Conservation (phyloP, 2,888 invertebrate genomes). For the Sinelater perroti region DNA sequence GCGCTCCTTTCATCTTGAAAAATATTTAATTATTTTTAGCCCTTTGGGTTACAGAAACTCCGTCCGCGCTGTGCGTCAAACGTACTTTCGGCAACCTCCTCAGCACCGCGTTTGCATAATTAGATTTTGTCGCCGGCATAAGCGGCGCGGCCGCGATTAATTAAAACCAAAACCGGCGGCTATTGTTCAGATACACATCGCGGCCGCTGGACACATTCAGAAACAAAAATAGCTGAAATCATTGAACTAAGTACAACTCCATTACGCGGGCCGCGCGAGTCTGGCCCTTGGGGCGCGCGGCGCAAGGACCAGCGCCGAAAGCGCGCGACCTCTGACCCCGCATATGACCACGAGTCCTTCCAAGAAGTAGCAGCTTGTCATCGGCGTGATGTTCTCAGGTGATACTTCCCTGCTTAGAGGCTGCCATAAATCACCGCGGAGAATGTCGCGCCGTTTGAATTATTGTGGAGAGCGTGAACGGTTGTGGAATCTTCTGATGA, state of each 20-base stretch:
- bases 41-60: no score
- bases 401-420: constrained; percentile 23
- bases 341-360: constrained; percentile 11
- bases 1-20: no score
- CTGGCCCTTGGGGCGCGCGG: neutral
- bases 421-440: constrained; percentile 20
- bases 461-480: neutral
- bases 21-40: no score
- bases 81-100: no score
- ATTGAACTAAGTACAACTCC: constrained; percentile 9
- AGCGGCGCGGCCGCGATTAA: neutral
- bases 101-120: constrained; percentile 11
- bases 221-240: constrained; percentile 6
- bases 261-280: neutral
- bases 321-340: constrained; percentile 7
- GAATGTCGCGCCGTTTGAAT: constrained; percentile 16
- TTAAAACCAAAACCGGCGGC: neutral
- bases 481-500: neutral
- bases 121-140: neutral
- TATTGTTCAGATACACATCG: constrained; percentile 8
- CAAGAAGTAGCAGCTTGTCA: constrained; percentile 23
- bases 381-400: constrained; percentile 27
- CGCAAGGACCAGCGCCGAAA: constrained; percentile 1
- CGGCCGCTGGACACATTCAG: constrained; percentile 2
- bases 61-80: no score